A percentile compares a stretch with the other conserved stretches of the same genome.
Evolutionary conservation across 2,888 invertebrate species (phyloP).

Genomic region (Phymatocera aterrima): DNA sequence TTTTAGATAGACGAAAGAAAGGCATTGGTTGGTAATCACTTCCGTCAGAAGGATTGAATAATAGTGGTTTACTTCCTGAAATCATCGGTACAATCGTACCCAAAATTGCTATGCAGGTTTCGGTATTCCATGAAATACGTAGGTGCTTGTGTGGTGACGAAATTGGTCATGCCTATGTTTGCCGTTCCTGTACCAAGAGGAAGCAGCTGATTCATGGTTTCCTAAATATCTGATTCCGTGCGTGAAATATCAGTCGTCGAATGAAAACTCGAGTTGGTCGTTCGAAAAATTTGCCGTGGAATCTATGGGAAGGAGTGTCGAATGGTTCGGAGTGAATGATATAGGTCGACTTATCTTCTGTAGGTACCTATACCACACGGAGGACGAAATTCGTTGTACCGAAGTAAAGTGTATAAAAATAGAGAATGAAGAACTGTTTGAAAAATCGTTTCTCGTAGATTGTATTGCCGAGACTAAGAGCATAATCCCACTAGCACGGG

Average conservation of each 20-base stretch:
- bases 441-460: slow-evolving; percentile 56
- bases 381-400: neutral
- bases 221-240: neutral
- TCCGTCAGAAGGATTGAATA: no score
- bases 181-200: neutral
- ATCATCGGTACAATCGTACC: no score
- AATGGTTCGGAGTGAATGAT: neutral
- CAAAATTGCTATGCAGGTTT: no score
- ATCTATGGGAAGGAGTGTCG: neutral
- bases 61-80: neutral
- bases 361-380: no score
- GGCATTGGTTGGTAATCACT: neutral
- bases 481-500: slow-evolving; percentile 54
- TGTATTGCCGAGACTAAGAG: slow-evolving; percentile 52
- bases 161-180: no score
- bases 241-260: neutral
- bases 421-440: slow-evolving; percentile 26
- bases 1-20: neutral
- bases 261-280: neutral
- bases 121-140: no score
- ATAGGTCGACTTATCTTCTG: neutral
- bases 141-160: no score
- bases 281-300: neutral
- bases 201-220: neutral
- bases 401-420: slow-evolving; percentile 17